Base-by-base conservation (phyloP, 2,888 invertebrate species). In the Gymnosoma rotundatum region DNA sequence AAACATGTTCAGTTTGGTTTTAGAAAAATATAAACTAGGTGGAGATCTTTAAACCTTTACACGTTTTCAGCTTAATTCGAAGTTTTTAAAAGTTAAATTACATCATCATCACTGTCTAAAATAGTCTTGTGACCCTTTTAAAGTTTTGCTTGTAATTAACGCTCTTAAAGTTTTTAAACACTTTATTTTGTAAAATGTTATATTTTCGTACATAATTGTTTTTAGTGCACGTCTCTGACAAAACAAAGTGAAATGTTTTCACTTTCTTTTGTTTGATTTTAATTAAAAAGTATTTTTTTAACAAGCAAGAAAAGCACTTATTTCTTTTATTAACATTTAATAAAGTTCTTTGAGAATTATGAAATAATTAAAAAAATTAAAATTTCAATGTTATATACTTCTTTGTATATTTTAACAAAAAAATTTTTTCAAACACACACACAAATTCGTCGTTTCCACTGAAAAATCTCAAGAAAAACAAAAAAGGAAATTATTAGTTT, bases 261-360 rank as follows among this genome's bases (percentile, higher is more conserved):
- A 56, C 20, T 45, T 73, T 38, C 21, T 69, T 60, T 76, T 78
- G 73, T 54, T 67, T 56, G 48, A 69, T 78, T 81, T 87, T 87
- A 88, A 88, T 88, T 87, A 86, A 76, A 80, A 87, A 70, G 66
- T 78, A 60, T 85, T 85, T 74, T 72, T 25, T 60, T 38, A 38
- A 20, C 32, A 18, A 45, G n/a, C 14, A 85, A 85, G 83, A 58
- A 61, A 50, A 73, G 36, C 21, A 38, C 5, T 50, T 63, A 32
- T 32, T 32, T 64, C 25, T 80, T 12, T 67, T 83, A 78, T 73
- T 83, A 86, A 81, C 79, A 81, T 85, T 87, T 87, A 85, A 87
- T 86, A 86, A 87, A 86, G 86, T 83, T 80, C 64, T 78, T 69
- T 74, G 58, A 78, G 64, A 50, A 78, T 74, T 78, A 74, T 56